Percentiles rank a stretch among this genome's conserved stretches.
Evolutionary conservation across 1,140 invertebrate genomes (phyloP).

Genomic region (Drosophila takahashii): DNA sequence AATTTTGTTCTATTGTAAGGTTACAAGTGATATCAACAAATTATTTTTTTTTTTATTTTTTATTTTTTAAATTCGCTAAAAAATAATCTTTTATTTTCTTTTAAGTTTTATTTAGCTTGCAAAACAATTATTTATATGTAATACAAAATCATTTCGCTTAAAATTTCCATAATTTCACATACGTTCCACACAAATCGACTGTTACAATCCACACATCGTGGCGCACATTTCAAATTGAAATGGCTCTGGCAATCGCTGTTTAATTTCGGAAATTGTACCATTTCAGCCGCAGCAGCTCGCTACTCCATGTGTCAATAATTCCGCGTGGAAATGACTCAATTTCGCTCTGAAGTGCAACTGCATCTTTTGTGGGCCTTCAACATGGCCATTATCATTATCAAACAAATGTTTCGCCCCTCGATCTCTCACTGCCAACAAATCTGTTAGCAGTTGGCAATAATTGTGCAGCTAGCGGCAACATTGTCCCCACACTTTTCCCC

Average conservation of each 20-base stretch:
- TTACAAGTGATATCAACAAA: no score
- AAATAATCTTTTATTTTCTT: no score
- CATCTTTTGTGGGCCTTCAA: constrained; percentile 47
- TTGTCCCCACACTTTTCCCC: constrained; percentile 51
- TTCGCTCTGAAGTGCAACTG: constrained; percentile 18
- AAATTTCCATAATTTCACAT: not conserved
- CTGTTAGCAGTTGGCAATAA: constrained; percentile 84
- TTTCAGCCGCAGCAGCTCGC: not conserved
- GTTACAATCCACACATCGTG: not conserved
- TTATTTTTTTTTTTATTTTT: no score
- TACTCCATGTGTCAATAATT: constrained; percentile 42
- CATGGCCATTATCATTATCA: constrained; percentile 78
- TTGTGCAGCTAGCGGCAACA: constrained; percentile 65
- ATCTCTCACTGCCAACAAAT: constrained; percentile 68
- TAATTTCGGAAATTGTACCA: constrained; percentile 9
- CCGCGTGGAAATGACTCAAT: constrained; percentile 27
- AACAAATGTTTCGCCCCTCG: constrained; percentile 54
- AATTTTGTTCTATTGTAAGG: no score
- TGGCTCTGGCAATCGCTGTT: constrained; percentile 1
- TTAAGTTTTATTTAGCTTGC: no score
- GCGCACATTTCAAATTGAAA: constrained; percentile 6
- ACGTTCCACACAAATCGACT: not conserved
- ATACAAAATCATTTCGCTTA: no score
- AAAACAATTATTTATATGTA: no score
- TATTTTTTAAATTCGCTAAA: no score